phyloP scores from a whole-genome alignment of 2,888 invertebrate genomes.

The Nemotelus nigrinus region DNA sequence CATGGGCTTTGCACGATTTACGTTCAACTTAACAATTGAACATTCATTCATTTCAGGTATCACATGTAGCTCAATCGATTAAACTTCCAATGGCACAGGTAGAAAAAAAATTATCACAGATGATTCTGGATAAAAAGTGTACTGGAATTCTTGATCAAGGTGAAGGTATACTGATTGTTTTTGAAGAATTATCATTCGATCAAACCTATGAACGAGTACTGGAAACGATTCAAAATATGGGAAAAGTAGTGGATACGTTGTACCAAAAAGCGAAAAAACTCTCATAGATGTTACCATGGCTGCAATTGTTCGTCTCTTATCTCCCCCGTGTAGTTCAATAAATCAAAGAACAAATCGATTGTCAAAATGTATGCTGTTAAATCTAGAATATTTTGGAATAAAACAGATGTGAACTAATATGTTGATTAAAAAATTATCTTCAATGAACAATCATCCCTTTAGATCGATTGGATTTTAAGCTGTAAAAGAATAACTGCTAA shows the following conservation, averaged over 20 bases:
- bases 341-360: too few species aligned
- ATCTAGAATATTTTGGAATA: too few species aligned
- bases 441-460: too few species aligned
- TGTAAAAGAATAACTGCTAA: too few species aligned
- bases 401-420: too few species aligned
- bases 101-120: constrained; percentile 98
- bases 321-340: too few species aligned
- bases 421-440: too few species aligned
- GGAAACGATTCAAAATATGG: constrained; percentile 98
- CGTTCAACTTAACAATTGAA: neutral
- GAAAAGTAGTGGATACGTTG: constrained; percentile 98
- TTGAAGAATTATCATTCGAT: constrained; percentile 93
- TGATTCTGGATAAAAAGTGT: constrained; percentile 99
- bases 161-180: constrained; percentile 96
- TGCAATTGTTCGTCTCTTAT: too few species aligned
- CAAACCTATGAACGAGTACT: constrained; percentile 97
- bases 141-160: constrained; percentile 98
- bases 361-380: too few species aligned
- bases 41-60: constrained; percentile 66
- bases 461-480: too few species aligned
- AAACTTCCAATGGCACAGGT: constrained; percentile 90
- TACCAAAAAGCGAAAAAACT: constrained; percentile 99
- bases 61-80: constrained; percentile 91
- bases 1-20: neutral
- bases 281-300: constrained; percentile 70